These are phyloP conservation scores for Hydrocynus forskahlii DNA, from an alignment of 2,797 vertebrate species.

Conservation along the genomic window DNA sequence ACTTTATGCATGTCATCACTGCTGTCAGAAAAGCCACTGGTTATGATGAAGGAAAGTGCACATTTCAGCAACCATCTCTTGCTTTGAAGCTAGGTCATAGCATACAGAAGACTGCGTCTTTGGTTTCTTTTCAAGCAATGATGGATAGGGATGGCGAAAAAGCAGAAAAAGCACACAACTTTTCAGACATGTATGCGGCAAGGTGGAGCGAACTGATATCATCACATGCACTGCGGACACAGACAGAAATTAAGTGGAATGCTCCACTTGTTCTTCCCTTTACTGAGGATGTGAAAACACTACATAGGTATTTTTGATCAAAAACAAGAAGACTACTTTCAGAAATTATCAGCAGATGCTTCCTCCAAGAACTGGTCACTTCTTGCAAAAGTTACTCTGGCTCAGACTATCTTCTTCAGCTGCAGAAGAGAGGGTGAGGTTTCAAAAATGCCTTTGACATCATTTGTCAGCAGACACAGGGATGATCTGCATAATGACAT, in stretches of 20 bases:
- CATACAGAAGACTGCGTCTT: conserved; percentile 22
- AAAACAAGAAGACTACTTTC: conserved; percentile 5
- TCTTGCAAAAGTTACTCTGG: conserved; percentile 34
- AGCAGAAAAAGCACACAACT: conserved; percentile 4
- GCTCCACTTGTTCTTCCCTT: conserved; percentile 14
- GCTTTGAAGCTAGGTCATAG: conserved; percentile 21
- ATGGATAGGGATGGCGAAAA: conserved; percentile 26
- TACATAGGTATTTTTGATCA: conserved; percentile 20
- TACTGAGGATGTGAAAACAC: conserved; percentile 22
- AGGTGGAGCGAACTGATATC: conserved; percentile 26
- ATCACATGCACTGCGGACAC: conserved; percentile 10
- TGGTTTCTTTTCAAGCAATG: conserved; percentile 27
- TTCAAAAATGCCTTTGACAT: conserved; percentile 22
- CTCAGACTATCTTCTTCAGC: conserved; percentile 33
- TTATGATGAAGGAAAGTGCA: conserved; percentile 40
- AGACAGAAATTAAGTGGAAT: conserved; percentile 30
- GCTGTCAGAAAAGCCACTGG: conserved; percentile 23
- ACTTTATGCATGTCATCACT: conserved; percentile 40
- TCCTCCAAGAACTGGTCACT: conserved; percentile 17
- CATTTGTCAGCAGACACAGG: conserved; percentile 19
- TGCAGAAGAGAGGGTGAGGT: conserved; percentile 27
- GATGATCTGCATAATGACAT: conserved; percentile 12
- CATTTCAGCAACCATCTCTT: conserved; percentile 13
- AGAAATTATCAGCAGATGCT: conserved; percentile 8
- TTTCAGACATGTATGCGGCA: conserved; percentile 17